Base-by-base conservation (phyloP, 2,797 vertebrate species). In the Enteromius thamalakanensis region DNA sequence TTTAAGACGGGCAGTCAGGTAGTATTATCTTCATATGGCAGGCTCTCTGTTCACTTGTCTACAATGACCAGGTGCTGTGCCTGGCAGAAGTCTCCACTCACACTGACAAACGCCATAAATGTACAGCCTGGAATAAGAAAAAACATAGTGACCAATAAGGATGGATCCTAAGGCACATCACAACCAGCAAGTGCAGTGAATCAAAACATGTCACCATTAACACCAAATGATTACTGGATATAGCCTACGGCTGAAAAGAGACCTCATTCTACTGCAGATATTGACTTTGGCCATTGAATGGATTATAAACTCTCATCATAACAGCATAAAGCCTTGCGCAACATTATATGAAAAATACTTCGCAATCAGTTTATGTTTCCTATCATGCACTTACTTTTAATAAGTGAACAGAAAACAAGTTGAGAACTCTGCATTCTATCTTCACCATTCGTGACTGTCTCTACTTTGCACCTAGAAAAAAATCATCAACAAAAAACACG, bases 51-150 rank as follows among this genome's bases (percentile, higher is more conserved):
- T 98, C 97, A 98, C 96, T 98, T 96, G 95, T 97, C 96, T 90
- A 97, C 96, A 84, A 96, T 96, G 96, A 93, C 89, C 94, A 96
- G 95, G 97, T 99, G 97, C 97, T 99, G 97, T 95, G 97, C 97
- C 95, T 97, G 97, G 97, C 97, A 98, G 94, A 98, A 99, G 89
- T 98, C 97, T 96, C 97, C 96, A 95, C 96, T 96, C 88, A 96
- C 92, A 55, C 95, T 96, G 96, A 96, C 96, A 96, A 98, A 97
- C 96, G 96, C 97, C 97, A 98, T 99, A 97, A 96, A 99, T 96
- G 95, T 96, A 95, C 94, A 94, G 93, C 96, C 94, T 95, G 86
- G 14, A 53, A 37, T n/a, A 86, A 89, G 90, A 40, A 40, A 90
- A 92, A 76, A 37, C 90, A 90, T 87, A 89, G 92, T n/a, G 32